These are phyloP conservation scores for Aphelocoma californica DNA, from an alignment of 2,797 vertebrate genomes.

Conservation along the genomic window DNA sequence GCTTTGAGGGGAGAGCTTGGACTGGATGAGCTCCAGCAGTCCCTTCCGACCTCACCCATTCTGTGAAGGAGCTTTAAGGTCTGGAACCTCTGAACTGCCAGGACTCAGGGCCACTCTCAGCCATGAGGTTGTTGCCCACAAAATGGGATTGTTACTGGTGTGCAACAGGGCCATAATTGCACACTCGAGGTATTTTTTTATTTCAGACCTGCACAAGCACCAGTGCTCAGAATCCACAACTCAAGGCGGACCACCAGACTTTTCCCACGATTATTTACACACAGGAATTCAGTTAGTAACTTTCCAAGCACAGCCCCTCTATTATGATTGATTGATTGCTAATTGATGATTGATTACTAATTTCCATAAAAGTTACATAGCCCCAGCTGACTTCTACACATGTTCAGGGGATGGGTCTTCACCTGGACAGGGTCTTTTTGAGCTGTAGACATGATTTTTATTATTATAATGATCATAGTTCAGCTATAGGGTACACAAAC, in stretches of 20 bases:
- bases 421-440: not conserved
- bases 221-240: accelerated
- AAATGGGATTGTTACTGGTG: not conserved
- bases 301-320: not conserved
- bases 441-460: not conserved
- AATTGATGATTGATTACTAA: not conserved
- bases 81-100: not conserved
- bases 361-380: not conserved
- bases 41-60: too few species aligned
- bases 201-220: not conserved
- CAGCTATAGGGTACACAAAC: not conserved
- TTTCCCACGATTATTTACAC: accelerated
- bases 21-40: not conserved
- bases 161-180: not conserved
- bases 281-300: not conserved
- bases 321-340: not conserved
- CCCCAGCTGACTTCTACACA: not conserved
- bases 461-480: not conserved
- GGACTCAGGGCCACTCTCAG: accelerated
- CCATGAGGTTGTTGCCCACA: not conserved
- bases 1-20: not conserved
- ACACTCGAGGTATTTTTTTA: not conserved
- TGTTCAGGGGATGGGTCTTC: not conserved
- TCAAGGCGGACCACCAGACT: not conserved
- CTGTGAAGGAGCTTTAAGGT: not conserved